phyloP scores from a whole-genome alignment of 2,888 invertebrate genomes.

The Chrysotoxum bicinctum region DNA sequence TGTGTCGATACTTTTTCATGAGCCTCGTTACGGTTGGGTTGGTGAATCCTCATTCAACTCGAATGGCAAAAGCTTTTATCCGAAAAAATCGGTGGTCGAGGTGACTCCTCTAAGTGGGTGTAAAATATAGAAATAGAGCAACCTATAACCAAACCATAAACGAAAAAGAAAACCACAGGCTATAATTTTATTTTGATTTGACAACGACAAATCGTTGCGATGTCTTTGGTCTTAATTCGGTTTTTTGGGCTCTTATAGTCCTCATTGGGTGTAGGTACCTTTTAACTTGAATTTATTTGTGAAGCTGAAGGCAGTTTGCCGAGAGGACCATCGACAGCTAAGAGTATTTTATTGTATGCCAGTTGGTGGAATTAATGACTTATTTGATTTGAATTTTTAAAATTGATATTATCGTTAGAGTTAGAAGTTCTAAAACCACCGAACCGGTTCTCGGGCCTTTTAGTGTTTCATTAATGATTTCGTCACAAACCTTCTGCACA shows the following conservation, averaged over 20 bases:
- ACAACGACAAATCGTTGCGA: conserved; percentile 67
- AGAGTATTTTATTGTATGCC: conserved; percentile 53
- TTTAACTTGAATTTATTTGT: conserved; percentile 34
- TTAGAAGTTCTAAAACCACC: background rate
- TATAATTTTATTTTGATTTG: conserved; percentile 72
- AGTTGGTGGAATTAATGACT: conserved; percentile 63
- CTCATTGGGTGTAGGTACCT: background rate
- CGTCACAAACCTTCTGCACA: background rate
- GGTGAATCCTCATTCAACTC: background rate
- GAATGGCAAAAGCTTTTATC: conserved; percentile 1
- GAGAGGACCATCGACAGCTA: conserved; percentile 43
- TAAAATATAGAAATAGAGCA: conserved; percentile 16
- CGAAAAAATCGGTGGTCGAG: conserved; percentile 1
- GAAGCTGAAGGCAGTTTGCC: conserved; percentile 31
- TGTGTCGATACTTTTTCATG: conserved; percentile 70
- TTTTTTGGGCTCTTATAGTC: background rate
- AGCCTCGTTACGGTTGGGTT: conserved; percentile 22
- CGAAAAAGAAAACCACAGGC: conserved; percentile 48
- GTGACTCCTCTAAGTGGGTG: conserved; percentile 4
- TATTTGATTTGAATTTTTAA: conserved; percentile 39
- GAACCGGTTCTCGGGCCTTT: background rate
- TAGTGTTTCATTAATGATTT: background rate
- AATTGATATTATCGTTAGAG: background rate
- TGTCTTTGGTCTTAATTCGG: conserved; percentile 41
- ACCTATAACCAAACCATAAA: background rate